These are phyloP conservation scores for human (Homo sapiens) DNA, from an alignment of 2,113 vertebrate species.

Conservation along the genomic window GRCh38 chr2:103280501-103281000, in stretches of 20 bases:
- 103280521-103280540: neutral
- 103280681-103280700: neutral
- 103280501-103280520: neutral
- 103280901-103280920: neutral
- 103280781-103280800: neutral
- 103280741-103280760: neutral
- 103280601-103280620: neutral
- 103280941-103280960: neutral
- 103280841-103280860: neutral
- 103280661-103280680: neutral
- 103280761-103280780: neutral
- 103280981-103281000: neutral
- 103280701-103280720: neutral
- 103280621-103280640: neutral
- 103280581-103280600: neutral
- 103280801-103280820: neutral
- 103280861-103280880: neutral
- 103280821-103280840: neutral
- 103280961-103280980: neutral
- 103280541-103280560: neutral
- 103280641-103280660: neutral
- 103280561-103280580: neutral
- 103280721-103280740: neutral
- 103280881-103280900: neutral
- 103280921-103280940: neutral